Conservation (phyloP, 2,797 vertebrate genomes). For the Phrynocephalus vlangalii region DNA sequence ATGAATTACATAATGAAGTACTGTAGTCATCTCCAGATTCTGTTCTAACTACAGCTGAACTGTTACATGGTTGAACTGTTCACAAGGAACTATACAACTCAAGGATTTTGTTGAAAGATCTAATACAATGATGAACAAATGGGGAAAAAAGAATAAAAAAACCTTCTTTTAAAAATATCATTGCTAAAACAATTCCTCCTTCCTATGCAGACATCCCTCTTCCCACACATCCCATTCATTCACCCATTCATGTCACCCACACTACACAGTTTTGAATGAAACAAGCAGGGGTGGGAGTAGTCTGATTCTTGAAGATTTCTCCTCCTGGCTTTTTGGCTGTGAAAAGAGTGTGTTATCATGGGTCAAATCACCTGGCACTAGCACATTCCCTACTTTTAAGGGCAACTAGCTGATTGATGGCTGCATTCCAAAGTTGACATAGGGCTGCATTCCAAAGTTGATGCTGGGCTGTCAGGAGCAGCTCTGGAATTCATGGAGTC, state of each 20-base stretch:
- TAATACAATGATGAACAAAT: not conserved
- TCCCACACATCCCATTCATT: not conserved
- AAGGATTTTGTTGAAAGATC: too few relatives aligned
- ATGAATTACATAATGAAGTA: too few relatives aligned
- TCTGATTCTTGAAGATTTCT: not conserved
- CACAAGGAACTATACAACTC: not conserved
- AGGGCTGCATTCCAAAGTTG: too few relatives aligned
- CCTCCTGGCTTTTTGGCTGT: not conserved
- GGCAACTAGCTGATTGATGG: not conserved
- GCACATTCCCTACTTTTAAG: not conserved
- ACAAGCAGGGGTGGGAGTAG: too few relatives aligned
- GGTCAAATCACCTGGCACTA: not conserved
- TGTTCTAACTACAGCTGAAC: constrained; percentile 3
- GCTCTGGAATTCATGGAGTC: too few relatives aligned
- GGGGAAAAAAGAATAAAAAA: too few relatives aligned
- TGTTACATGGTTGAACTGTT: constrained; percentile 15
- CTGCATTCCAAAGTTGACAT: not conserved
- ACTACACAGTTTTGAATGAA: too few relatives aligned
- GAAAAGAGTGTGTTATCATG: not conserved
- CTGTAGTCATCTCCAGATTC: too few relatives aligned
- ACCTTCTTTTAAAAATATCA: not conserved
- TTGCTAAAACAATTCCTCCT: not conserved
- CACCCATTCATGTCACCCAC: not conserved
- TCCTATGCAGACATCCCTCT: not conserved
- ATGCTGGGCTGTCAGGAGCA: too few relatives aligned